A percentile compares a stretch with the other conserved stretches of the same genome.
Conservation (phyloP, 2,113 vertebrate genomes). For the Poecilia latipinna region DNA sequence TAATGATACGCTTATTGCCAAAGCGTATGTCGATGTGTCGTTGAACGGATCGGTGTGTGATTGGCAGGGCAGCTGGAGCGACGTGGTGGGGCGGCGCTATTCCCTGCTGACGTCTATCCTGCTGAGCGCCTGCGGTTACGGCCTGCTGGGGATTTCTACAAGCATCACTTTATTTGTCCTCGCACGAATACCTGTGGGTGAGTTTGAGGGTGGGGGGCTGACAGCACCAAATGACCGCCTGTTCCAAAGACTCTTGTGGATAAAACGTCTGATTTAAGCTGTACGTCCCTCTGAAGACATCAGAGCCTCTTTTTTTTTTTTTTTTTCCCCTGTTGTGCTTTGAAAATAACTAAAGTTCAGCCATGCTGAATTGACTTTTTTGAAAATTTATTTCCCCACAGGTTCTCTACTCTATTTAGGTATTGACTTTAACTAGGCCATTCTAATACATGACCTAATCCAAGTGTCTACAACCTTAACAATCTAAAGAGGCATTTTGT, state of each 20-base stretch:
- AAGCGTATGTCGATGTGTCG: not conserved
- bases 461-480: not conserved
- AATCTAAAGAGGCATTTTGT: no score
- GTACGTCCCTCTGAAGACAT: not conserved
- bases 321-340: not conserved
- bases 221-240: no score
- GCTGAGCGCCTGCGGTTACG: conserved; percentile 89
- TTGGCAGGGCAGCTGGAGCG: conserved; percentile 95
- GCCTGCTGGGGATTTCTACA: conserved; percentile 87
- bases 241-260: no score
- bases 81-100: conserved; percentile 87
- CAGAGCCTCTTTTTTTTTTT: not conserved
- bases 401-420: not conserved
- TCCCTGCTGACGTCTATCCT: conserved; percentile 90
- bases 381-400: not conserved
- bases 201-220: conserved; percentile 56
- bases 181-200: conserved; percentile 91
- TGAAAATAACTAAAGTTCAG: not conserved
- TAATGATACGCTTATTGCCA: not conserved
- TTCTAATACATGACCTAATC: not conserved
- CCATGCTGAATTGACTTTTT: not conserved
- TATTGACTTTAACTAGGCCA: not conserved
- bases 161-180: conserved; percentile 87
- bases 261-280: no score
- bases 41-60: conserved; percentile 14